These are phyloP conservation scores for Sturnus vulgaris DNA, from an alignment of 2,113 vertebrate species.

Conservation along the genomic window DNA sequence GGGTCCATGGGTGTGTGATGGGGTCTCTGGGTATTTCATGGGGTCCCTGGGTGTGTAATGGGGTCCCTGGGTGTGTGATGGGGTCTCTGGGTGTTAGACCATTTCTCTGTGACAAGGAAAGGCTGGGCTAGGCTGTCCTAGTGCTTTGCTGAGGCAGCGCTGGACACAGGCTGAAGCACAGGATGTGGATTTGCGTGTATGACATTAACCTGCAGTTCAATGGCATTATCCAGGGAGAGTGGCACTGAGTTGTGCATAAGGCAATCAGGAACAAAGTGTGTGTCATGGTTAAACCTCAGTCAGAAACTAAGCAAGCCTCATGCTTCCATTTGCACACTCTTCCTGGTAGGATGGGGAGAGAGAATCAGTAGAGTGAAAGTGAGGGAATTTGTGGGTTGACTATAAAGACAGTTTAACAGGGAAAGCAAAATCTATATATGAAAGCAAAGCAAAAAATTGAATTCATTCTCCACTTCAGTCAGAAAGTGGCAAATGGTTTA, in stretches of 20 bases:
- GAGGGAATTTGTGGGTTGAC: neutral
- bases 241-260: rapidly evolving
- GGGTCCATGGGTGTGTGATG: rapidly evolving
- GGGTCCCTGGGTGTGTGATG: too few species aligned
- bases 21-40: too few species aligned
- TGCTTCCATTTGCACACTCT: neutral
- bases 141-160: neutral
- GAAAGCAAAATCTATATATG: neutral
- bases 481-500: neutral
- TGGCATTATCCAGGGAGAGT: neutral
- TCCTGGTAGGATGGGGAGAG: neutral
- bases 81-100: too few species aligned
- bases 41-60: rapidly evolving
- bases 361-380: neutral
- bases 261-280: neutral
- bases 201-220: neutral
- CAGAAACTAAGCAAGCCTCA: neutral
- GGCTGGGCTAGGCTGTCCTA: neutral
- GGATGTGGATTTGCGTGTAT: rapidly evolving
- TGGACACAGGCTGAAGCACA: neutral
- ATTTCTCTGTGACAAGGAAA: rapidly evolving
- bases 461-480: neutral
- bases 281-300: neutral
- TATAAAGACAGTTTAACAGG: neutral
- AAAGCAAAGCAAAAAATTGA: neutral